Evolutionary conservation across 2,888 invertebrate genomes (phyloP).

Genomic region (Cerastoderma edule): DNA sequence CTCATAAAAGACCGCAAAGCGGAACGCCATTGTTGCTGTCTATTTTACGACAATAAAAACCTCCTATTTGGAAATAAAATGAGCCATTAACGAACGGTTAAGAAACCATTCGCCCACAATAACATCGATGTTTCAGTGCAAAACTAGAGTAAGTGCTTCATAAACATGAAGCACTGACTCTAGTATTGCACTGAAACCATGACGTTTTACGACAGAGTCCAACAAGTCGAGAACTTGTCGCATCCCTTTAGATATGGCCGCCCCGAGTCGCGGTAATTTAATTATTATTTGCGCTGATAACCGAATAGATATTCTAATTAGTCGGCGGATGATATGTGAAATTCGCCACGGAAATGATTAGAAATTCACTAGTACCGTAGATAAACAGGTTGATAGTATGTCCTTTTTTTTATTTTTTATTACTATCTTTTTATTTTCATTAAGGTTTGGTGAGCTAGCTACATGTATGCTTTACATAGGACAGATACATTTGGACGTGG

Average conservation of each 20-base stretch:
- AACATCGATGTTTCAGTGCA: constrained; percentile 5
- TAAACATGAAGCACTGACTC: no score
- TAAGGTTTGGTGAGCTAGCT: no score
- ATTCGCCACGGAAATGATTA: constrained; percentile 30
- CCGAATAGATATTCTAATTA: constrained; percentile 48
- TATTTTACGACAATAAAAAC: constrained; percentile 21
- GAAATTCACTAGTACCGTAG: constrained; percentile 35
- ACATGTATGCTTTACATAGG: no score
- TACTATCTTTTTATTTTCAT: no score
- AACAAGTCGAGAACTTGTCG: constrained; percentile 37
- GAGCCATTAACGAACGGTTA: constrained; percentile 27
- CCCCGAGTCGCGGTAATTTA: constrained; percentile 42
- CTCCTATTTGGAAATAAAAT: constrained; percentile 23
- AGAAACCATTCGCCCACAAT: constrained; percentile 21
- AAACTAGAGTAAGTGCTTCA: no score
- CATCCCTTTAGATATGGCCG: constrained; percentile 37
- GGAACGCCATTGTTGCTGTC: constrained; percentile 25
- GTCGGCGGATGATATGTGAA: constrained; percentile 18
- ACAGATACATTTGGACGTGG: no score
- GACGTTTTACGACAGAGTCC: no score
- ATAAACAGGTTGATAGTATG: constrained; percentile 34
- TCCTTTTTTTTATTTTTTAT: no score
- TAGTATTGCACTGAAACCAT: no score
- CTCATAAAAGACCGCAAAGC: constrained; percentile 34
- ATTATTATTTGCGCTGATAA: constrained; percentile 43